A percentile compares a stretch with the other conserved stretches of the same genome.
Conservation (phyloP, 2,113 vertebrate species). For the Raja brachyura region DNA sequence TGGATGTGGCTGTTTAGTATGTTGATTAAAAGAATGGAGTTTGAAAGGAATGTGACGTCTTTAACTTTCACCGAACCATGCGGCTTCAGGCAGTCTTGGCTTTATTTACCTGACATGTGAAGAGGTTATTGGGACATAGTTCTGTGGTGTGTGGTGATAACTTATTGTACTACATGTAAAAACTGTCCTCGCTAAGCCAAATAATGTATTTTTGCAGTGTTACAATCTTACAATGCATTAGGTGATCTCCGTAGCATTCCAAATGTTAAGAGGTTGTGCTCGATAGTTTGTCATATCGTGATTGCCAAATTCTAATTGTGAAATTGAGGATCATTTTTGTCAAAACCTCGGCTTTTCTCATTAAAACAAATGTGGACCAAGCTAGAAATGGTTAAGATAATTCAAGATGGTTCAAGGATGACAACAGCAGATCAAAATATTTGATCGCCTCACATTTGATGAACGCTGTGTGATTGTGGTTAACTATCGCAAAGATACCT, state of each 20-base stretch:
- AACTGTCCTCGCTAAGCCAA: background rate
- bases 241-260: background rate
- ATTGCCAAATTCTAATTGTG: background rate
- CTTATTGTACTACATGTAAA: no score
- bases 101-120: background rate
- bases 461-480: background rate
- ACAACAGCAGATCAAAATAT: background rate
- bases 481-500: background rate
- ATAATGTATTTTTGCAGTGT: no score
- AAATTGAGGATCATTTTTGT: background rate
- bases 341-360: background rate
- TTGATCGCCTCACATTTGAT: background rate
- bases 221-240: background rate
- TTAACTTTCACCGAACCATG: background rate
- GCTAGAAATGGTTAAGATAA: background rate
- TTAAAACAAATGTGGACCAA: background rate
- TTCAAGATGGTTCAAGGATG: background rate
- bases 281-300: background rate
- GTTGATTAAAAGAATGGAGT: background rate
- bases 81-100: background rate
- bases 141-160: background rate
- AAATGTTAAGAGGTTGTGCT: background rate
- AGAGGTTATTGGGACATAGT: background rate
- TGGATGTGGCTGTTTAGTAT: background rate
- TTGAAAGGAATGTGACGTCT: background rate